These are phyloP conservation scores for Nyctibius grandis DNA, from an alignment of 2,797 vertebrate genomes.

Conservation along the genomic window DNA sequence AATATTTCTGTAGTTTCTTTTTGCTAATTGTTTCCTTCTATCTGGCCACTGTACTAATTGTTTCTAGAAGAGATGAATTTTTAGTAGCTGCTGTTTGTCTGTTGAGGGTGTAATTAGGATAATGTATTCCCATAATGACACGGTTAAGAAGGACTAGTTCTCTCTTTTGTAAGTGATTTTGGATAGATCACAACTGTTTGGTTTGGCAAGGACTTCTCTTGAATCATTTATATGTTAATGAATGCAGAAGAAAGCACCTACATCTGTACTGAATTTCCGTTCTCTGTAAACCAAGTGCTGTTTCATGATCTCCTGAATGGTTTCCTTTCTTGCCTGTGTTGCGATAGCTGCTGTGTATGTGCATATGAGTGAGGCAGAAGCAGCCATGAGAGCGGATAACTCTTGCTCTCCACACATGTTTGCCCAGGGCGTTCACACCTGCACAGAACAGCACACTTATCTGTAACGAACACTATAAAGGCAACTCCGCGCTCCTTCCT, in stretches of 20 bases:
- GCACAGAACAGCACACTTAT: not conserved
- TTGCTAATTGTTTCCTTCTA: conserved; percentile 24
- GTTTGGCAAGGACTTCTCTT: not conserved
- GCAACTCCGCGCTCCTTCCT: not conserved
- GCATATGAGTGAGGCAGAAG: not conserved
- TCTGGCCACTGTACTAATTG: not conserved
- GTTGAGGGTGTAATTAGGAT: not conserved
- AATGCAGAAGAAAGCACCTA: not conserved
- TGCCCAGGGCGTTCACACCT: not conserved
- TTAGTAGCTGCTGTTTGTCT: not conserved
- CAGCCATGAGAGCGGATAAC: not conserved
- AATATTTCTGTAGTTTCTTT: not conserved
- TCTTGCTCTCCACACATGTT: not conserved
- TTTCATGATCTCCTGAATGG: not conserved
- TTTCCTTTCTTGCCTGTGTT: not conserved
- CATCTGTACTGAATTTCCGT: not conserved
- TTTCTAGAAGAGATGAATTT: not conserved
- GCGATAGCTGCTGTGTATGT: not conserved
- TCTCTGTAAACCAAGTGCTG: not conserved
- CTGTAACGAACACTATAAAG: not conserved
- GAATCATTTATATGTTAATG: not conserved
- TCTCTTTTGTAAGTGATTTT: not conserved
- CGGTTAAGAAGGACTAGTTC: not conserved
- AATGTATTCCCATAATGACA: not conserved
- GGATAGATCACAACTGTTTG: not conserved